Evolutionary conservation across 2,888 invertebrate genomes (phyloP).

Genomic region (Acrocera orbiculus): DNA sequence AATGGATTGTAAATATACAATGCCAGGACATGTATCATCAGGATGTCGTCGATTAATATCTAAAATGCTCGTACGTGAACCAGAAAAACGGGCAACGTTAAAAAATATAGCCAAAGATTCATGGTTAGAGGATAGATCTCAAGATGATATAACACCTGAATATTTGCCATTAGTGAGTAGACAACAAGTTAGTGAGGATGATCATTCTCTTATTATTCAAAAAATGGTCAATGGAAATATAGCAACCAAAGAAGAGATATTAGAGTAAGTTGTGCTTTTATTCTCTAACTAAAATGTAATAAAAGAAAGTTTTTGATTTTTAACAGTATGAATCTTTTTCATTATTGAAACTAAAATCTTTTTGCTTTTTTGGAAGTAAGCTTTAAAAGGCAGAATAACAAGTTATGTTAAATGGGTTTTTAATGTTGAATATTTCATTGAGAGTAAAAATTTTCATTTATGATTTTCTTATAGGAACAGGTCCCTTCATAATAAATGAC

Average conservation of each 20-base stretch:
- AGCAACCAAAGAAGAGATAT: conserved; percentile 83
- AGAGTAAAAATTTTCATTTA: too few species aligned
- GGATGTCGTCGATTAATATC: conserved; percentile 81
- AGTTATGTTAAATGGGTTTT: too few species aligned
- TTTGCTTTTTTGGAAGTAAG: too few species aligned
- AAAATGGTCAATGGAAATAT: conserved; percentile 94
- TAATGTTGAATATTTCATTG: too few species aligned
- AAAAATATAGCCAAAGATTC: conserved; percentile 72
- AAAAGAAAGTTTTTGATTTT: too few species aligned
- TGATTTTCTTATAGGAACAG: too few species aligned
- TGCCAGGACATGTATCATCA: conserved; percentile 72
- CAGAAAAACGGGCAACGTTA: conserved; percentile 74
- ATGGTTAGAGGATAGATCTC: conserved; percentile 46
- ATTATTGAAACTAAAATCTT: too few species aligned
- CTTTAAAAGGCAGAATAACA: too few species aligned
- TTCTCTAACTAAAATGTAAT: background rate
- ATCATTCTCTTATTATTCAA: conserved; percentile 78
- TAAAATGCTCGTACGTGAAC: conserved; percentile 85
- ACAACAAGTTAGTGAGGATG: conserved; percentile 79
- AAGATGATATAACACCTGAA: conserved; percentile 40
- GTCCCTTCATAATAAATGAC: too few species aligned
- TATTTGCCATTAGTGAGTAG: conserved; percentile 70
- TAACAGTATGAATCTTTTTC: too few species aligned
- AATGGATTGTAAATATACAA: conserved; percentile 95
- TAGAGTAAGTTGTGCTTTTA: conserved; percentile 43